phyloP scores from a whole-genome alignment of 1,140 invertebrate species.

The Megalopta genalis region DNA sequence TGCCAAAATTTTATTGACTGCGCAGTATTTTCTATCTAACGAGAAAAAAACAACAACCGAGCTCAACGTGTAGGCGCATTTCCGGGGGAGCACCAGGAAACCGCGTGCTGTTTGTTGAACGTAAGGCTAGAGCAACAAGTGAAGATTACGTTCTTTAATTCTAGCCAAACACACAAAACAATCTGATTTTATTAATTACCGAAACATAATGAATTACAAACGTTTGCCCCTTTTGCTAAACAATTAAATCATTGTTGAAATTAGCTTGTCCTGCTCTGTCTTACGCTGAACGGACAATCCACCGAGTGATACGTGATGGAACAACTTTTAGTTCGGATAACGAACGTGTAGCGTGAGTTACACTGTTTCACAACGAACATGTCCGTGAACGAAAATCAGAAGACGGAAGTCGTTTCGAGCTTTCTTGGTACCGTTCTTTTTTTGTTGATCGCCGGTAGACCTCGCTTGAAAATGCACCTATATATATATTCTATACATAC shows the following conservation, averaged over 20 bases:
- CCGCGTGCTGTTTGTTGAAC: no score
- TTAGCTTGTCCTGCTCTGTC: no score
- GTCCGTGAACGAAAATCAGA: neutral
- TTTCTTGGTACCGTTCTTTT: neutral
- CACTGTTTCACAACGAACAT: slow-evolving; percentile 3
- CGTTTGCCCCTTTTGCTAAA: no score
- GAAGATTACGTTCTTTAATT: no score
- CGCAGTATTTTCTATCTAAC: slow-evolving; percentile 72
- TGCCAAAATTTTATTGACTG: slow-evolving; percentile 64
- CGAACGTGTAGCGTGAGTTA: neutral
- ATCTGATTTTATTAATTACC: no score
- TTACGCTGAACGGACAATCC: slow-evolving; percentile 1
- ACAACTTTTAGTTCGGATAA: slow-evolving; percentile 1
- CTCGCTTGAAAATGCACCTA: slow-evolving; percentile 50
- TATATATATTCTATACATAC: neutral
- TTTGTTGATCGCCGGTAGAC: neutral
- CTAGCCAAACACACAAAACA: no score
- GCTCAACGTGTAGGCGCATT: slow-evolving; percentile 69
- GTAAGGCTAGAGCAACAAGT: no score
- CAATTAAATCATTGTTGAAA: no score
- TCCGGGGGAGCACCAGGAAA: slow-evolving; percentile 36
- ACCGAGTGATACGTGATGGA: slow-evolving; percentile 7
- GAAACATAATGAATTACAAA: no score
- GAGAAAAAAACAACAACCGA: slow-evolving; percentile 46
- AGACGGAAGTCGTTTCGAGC: slow-evolving; percentile 5